These are phyloP conservation scores for Pseudonaja textilis DNA, from an alignment of 2,113 vertebrate genomes.

Conservation along the genomic window DNA sequence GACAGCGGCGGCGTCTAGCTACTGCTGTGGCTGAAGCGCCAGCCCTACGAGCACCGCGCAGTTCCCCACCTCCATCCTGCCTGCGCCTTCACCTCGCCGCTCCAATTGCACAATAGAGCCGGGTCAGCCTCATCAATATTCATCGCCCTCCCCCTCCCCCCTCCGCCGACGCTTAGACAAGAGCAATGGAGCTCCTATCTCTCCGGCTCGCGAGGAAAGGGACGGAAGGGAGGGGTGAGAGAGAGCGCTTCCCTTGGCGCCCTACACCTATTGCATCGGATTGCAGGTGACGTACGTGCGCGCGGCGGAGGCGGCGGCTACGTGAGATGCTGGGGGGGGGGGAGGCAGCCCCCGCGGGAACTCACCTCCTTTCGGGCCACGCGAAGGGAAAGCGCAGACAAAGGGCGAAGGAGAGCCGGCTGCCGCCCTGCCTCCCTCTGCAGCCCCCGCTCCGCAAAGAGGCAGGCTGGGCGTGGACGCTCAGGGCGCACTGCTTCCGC, in stretches of 20 bases:
- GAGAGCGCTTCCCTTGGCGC: not conserved
- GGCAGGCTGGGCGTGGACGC: not conserved
- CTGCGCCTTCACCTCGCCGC: conserved; percentile 25
- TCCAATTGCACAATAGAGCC: conserved; percentile 64
- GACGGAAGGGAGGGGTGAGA: not conserved
- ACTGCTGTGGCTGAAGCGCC: not conserved
- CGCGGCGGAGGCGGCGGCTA: not conserved
- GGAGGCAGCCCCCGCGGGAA: not conserved
- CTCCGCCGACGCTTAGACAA: conserved; percentile 36
- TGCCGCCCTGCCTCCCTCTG: too few relatives aligned
- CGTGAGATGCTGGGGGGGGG: not conserved
- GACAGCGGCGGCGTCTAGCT: not conserved
- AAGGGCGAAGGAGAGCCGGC: not conserved
- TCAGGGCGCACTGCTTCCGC: not conserved
- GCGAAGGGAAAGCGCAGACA: not conserved
- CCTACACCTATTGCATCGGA: not conserved
- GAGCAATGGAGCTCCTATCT: conserved; percentile 57
- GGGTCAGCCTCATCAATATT: conserved; percentile 61
- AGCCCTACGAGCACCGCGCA: not conserved
- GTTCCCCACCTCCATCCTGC: conserved; percentile 38
- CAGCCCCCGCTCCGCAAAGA: not conserved
- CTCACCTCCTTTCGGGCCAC: not conserved
- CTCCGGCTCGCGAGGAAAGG: not conserved
- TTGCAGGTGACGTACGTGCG: not conserved
- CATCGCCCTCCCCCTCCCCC: conserved; percentile 50